phyloP scores from a whole-genome alignment of 2,888 invertebrate genomes.

The Mesochorus sp. region DNA sequence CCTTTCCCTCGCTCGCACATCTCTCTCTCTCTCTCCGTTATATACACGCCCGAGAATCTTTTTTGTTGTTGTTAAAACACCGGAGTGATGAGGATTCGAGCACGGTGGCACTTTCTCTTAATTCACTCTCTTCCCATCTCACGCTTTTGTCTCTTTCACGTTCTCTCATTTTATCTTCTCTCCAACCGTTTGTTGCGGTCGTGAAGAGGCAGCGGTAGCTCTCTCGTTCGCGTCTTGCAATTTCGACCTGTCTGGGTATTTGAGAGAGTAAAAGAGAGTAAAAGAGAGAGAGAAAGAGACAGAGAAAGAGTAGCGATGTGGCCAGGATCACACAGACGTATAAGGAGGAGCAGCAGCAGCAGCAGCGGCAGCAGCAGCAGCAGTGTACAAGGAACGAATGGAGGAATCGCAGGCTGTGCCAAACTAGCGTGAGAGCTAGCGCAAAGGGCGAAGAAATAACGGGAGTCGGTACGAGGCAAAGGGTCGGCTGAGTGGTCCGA shows the following conservation, averaged over 20 bases:
- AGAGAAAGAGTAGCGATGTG: constrained; percentile 10
- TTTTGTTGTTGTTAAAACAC: constrained; percentile 31
- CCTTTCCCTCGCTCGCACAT: constrained; percentile 3
- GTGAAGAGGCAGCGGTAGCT: constrained; percentile 15
- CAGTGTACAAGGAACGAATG: constrained; percentile 22
- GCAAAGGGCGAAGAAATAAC: constrained; percentile 56
- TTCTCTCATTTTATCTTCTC: neutral
- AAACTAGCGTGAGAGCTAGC: constrained; percentile 48
- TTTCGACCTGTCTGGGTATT: no score
- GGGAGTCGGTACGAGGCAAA: constrained; percentile 40
- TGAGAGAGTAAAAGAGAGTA: no score
- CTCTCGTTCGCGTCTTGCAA: constrained; percentile 33
- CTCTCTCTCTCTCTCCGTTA: neutral
- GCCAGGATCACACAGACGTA: constrained; percentile 24
- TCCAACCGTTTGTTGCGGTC: neutral
- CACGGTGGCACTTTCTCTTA: constrained; percentile 38
- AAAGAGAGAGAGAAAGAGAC: constrained; percentile 17
- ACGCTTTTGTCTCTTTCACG: neutral
- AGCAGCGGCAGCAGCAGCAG: no score
- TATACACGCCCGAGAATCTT: constrained; percentile 14
- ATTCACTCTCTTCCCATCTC: constrained; percentile 32
- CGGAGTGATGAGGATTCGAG: constrained; percentile 21
- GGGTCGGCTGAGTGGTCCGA: constrained; percentile 52
- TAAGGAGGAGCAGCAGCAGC: no score
- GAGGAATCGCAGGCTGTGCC: constrained; percentile 17